phyloP scores from a whole-genome alignment of 1,140 invertebrate species.

The Drosophila auraria region DNA sequence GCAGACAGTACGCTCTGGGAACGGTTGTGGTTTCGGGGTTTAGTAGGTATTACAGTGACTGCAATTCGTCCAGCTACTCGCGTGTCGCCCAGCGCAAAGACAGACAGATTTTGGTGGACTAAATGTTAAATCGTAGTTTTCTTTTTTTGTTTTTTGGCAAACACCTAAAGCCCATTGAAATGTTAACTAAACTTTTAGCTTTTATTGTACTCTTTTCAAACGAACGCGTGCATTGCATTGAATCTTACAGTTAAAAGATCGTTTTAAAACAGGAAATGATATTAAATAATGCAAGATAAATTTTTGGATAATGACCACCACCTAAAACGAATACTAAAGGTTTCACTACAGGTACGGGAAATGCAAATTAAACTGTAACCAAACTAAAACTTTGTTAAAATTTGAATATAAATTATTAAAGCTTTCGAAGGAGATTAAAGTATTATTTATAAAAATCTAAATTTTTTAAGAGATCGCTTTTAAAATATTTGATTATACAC shows the following conservation, averaged over 20 bases:
- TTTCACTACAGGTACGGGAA: constrained; percentile 19
- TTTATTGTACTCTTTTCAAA: constrained; percentile 49
- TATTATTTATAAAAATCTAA: neutral
- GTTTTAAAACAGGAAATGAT: constrained; percentile 15
- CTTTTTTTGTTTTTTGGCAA: constrained; percentile 23
- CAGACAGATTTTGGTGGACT: constrained; percentile 67
- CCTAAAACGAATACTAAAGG: constrained; percentile 30
- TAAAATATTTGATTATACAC: neutral
- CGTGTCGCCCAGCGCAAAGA: constrained; percentile 83
- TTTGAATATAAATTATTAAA: neutral
- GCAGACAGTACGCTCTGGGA: constrained; percentile 55
- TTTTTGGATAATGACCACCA: constrained; percentile 33
- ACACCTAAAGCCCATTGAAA: constrained; percentile 65
- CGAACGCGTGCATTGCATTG: constrained; percentile 67
- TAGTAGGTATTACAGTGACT: constrained; percentile 38
- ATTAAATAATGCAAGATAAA: neutral
- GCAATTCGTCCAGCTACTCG: constrained; percentile 73
- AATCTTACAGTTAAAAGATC: constrained; percentile 23
- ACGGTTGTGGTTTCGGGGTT: constrained; percentile 31
- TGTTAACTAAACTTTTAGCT: constrained; percentile 40
- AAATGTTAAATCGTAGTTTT: constrained; percentile 36
- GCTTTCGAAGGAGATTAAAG: neutral
- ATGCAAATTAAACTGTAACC: constrained; percentile 15
- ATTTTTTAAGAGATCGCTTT: neutral
- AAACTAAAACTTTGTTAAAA: neutral